Evolutionary conservation across 53 echinoderm and acorn worm species (phyloP), one percentile per base, ranked within the genome.

Genomic region (Paelopatides confundens): DNA sequence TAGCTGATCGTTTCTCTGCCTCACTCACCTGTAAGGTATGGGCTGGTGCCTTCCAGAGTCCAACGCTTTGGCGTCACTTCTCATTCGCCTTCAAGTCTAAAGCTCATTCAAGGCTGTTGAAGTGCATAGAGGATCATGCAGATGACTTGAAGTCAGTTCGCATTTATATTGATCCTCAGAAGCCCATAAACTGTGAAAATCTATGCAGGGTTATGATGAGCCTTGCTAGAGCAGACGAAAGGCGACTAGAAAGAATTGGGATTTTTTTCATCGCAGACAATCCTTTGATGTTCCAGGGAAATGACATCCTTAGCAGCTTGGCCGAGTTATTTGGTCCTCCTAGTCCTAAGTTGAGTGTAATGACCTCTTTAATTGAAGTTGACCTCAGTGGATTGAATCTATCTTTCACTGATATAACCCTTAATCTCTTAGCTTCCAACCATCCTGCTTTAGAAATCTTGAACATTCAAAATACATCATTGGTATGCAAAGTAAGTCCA

Each of bases 241-340:
- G 99, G 8, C 63, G 95, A 18, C 85, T 99, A 15, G 90, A 94
- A 70, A 88, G 88, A 13, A 68, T 99, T 64, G 82, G 71, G 31
- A 35, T 99, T 31, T 47, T 90, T 35, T 99, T 99, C 86, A 94
- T 89, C 2, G 88, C 77, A 18, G 99, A 95, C 29, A 95, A 95
- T 86, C 99, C 99, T 13, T 85, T 99, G 66, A 94, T 99, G 86
- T 96, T 96, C 84, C 90, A 94, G 40, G 99, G 99, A 8, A 62
- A 69, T 31, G 93, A 93, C 58, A 93, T 99, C 63, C 91, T 99
- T 23, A 85, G 85, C 77, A 92, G 92, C 65, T 87, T 99, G 24
- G 95, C 95, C 3, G 91, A 95, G 63, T 77, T 99, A 32, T 99
- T 99, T 69, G 99, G 99, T 26, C 99, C 99, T 0, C 92, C 95